Evolutionary conservation across 2,113 vertebrate genomes (phyloP).

Genomic region (Ceyx melanurus): DNA sequence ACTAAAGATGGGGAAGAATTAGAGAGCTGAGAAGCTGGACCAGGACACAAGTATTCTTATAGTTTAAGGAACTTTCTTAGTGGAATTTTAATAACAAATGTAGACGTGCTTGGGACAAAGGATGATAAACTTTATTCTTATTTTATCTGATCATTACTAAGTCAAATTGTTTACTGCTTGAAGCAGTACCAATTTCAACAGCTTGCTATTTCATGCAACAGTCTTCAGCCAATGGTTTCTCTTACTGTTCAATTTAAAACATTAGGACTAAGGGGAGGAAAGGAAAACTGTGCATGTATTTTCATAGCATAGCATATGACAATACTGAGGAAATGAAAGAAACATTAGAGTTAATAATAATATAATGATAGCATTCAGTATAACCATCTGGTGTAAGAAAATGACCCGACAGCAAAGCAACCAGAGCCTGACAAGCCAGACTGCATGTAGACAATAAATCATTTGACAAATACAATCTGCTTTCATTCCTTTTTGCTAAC

Average conservation of each 20-base stretch:
- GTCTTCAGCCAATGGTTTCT: background rate
- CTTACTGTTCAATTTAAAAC: background rate
- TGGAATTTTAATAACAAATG: background rate
- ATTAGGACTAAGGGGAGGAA: background rate
- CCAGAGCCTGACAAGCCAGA: background rate
- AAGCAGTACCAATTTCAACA: background rate
- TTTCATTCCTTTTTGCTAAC: constrained; percentile 32
- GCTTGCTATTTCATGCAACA: background rate
- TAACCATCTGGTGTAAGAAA: constrained; percentile 41
- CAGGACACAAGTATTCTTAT: background rate
- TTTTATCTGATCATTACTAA: background rate
- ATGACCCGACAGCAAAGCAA: background rate
- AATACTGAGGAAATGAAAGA: background rate
- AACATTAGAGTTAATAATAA: constrained; percentile 16
- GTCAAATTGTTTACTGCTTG: background rate
- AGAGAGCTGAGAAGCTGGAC: background rate
- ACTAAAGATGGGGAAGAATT: background rate
- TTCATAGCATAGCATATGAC: background rate
- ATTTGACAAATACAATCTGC: constrained; percentile 49
- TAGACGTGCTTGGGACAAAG: background rate
- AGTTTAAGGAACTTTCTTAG: background rate
- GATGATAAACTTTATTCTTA: background rate
- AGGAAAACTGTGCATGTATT: background rate
- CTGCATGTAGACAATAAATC: constrained; percentile 25
- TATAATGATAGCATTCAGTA: constrained; percentile 22